Conservation (phyloP, 2,113 vertebrate species). For the Gadus chalcogrammus region DNA sequence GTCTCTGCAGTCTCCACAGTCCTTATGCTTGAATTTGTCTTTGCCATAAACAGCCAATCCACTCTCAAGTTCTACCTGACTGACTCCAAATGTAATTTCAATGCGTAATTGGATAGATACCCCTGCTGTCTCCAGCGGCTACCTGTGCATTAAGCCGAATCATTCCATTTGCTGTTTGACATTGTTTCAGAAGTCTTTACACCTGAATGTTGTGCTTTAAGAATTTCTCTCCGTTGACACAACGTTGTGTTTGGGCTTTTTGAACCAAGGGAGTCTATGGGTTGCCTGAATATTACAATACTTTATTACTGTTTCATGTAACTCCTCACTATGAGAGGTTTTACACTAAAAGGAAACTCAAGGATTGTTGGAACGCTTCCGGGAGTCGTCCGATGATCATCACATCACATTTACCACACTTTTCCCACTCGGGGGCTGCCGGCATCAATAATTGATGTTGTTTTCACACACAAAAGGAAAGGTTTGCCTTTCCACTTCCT, state of each 20-base stretch:
- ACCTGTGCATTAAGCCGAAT: slow-evolving; percentile 64
- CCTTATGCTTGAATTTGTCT: slow-evolving; percentile 44
- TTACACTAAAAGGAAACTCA: slow-evolving; percentile 43
- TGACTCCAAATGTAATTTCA: slow-evolving; percentile 66
- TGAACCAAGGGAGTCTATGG: background rate
- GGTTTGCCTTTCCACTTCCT: slow-evolving; percentile 54
- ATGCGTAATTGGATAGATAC: slow-evolving; percentile 68
- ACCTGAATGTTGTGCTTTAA: slow-evolving; percentile 34
- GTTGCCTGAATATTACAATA: slow-evolving; percentile 22
- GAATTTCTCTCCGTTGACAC: slow-evolving; percentile 32
- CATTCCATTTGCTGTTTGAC: slow-evolving; percentile 54
- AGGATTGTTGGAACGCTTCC: slow-evolving; percentile 38
- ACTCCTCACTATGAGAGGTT: slow-evolving; percentile 12
- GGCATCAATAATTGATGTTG: slow-evolving; percentile 21
- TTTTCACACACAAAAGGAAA: slow-evolving; percentile 35
- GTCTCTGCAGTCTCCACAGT: slow-evolving; percentile 34
- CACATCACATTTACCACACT: slow-evolving; percentile 44
- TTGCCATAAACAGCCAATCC: slow-evolving; percentile 34
- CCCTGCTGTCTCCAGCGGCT: slow-evolving; percentile 55
- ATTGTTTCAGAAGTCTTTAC: slow-evolving; percentile 61
- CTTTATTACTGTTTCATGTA: slow-evolving; percentile 35
- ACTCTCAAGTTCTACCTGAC: slow-evolving; percentile 62
- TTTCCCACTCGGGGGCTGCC: slow-evolving; percentile 36
- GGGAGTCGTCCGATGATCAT: slow-evolving; percentile 49
- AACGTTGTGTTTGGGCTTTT: slow-evolving; percentile 11